phyloP scores from a whole-genome alignment of 2,113 vertebrate species.

The Nestor notabilis region DNA sequence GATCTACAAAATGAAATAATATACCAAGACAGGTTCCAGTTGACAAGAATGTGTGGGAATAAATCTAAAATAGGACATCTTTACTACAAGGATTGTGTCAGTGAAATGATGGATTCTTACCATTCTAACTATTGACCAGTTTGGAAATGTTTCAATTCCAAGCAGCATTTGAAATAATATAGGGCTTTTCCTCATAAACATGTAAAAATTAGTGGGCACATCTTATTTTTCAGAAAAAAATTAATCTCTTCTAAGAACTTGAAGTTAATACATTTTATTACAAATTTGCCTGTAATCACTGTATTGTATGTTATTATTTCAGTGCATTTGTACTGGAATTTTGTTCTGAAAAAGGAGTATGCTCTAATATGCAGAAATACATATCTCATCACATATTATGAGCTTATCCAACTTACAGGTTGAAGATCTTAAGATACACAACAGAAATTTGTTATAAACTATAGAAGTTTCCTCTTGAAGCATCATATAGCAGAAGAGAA shows the following conservation, averaged over 20 bases:
- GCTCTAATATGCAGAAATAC: background rate
- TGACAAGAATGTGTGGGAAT: conserved; percentile 75
- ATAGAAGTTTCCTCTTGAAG: background rate
- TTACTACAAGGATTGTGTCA: conserved; percentile 64
- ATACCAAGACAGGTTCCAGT: conserved; percentile 75
- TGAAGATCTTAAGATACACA: background rate
- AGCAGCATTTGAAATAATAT: conserved; percentile 66
- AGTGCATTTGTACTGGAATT: background rate
- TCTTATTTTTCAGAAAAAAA: conserved; percentile 72
- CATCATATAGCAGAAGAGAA: background rate
- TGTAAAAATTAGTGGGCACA: conserved; percentile 67
- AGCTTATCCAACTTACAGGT: background rate
- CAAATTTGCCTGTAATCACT: background rate
- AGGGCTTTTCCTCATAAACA: conserved; percentile 64
- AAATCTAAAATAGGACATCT: conserved; percentile 51
- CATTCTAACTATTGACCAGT: conserved; percentile 74
- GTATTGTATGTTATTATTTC: background rate
- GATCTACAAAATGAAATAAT: conserved; percentile 73
- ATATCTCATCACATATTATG: background rate
- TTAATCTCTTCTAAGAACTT: conserved; percentile 68
- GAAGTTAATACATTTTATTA: conserved; percentile 25
- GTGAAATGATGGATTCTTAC: conserved; percentile 74
- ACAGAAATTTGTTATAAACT: background rate
- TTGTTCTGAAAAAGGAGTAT: background rate
- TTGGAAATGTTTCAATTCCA: conserved; percentile 71